Percentiles rank a stretch among this genome's conserved stretches.
Conservation (phyloP, 2,797 vertebrate genomes). For the Hippoglossus hippoglossus region DNA sequence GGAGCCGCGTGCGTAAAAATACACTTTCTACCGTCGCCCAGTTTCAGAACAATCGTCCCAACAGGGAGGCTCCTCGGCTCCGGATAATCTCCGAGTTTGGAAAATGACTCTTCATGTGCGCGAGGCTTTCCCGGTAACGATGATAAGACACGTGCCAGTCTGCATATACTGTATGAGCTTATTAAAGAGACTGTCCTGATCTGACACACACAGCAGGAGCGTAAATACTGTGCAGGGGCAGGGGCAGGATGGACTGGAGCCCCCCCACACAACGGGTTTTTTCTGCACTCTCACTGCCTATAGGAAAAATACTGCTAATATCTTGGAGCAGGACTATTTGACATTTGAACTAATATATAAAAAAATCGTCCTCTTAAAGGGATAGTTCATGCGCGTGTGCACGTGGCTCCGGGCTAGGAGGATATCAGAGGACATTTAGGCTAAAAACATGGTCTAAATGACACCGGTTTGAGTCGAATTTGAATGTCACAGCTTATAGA, state of each 20-base stretch:
- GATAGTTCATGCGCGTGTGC: too few relatives aligned
- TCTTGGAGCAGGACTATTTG: not conserved
- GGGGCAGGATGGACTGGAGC: not conserved
- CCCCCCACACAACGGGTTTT: not conserved
- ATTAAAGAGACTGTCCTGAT: slow-evolving; percentile 3
- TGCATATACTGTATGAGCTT: not conserved
- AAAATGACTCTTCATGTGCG: slow-evolving; percentile 1
- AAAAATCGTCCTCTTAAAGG: not conserved
- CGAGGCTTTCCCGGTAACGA: not conserved
- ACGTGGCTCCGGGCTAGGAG: too few relatives aligned
- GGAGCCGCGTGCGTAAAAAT: not conserved
- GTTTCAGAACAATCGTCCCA: not conserved
- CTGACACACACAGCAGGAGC: not conserved
- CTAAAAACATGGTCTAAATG: too few relatives aligned
- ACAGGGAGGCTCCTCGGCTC: not conserved
- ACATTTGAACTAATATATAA: not conserved
- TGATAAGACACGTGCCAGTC: slow-evolving; percentile 35
- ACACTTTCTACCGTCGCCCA: not conserved
- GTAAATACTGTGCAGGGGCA: not conserved
- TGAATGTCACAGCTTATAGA: too few relatives aligned
- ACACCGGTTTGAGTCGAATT: too few relatives aligned
- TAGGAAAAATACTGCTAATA: not conserved
- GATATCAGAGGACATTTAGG: too few relatives aligned
- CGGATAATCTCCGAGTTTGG: slow-evolving; percentile 4
- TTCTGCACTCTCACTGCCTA: not conserved